Conservation (phyloP, 2,797 vertebrate genomes). For the Centropyge bicolor region DNA sequence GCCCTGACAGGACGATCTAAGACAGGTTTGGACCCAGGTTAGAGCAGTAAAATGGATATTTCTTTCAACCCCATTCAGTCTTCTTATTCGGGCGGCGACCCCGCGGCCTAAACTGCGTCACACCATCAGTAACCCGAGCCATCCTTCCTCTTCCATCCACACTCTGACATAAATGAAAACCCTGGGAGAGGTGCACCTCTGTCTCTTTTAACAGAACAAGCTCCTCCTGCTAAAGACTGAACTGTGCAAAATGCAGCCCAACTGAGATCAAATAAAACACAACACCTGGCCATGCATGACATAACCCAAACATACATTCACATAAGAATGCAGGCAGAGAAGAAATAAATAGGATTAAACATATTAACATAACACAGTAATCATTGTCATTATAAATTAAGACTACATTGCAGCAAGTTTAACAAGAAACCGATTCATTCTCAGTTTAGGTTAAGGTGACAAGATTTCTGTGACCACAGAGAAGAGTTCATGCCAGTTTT, state of each 20-base stretch:
- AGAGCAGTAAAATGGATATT: conserved; percentile 13
- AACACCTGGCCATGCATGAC: conserved; percentile 82
- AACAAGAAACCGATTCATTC: conserved; percentile 64
- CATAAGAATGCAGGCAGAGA: conserved; percentile 79
- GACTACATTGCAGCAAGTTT: conserved; percentile 81
- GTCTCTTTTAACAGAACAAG: conserved; percentile 56
- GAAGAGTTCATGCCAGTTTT: conserved; percentile 73
- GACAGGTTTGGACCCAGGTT: conserved; percentile 35
- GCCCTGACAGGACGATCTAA: conserved; percentile 19
- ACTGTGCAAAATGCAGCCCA: conserved; percentile 83
- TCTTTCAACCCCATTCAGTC: conserved; percentile 30
- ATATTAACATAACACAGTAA: conserved; percentile 70
- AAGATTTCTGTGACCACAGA: conserved; percentile 57
- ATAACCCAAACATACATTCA: conserved; percentile 72
- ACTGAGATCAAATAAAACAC: conserved; percentile 68
- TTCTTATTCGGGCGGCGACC: conserved; percentile 31
- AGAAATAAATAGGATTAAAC: conserved; percentile 85
- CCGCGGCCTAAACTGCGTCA: conserved; percentile 39
- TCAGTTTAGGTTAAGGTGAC: conserved; percentile 74
- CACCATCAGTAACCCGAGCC: conserved; percentile 65
- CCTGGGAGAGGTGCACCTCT: conserved; percentile 47
- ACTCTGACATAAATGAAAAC: conserved; percentile 45
- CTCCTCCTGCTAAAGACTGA: conserved; percentile 73
- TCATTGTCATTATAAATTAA: conserved; percentile 83
- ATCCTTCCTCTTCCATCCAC: conserved; percentile 50